Evolutionary conservation across 2,888 invertebrate genomes (phyloP), one percentile per base, ranked within the genome.

Genomic region (Mythimna lalbum): DNA sequence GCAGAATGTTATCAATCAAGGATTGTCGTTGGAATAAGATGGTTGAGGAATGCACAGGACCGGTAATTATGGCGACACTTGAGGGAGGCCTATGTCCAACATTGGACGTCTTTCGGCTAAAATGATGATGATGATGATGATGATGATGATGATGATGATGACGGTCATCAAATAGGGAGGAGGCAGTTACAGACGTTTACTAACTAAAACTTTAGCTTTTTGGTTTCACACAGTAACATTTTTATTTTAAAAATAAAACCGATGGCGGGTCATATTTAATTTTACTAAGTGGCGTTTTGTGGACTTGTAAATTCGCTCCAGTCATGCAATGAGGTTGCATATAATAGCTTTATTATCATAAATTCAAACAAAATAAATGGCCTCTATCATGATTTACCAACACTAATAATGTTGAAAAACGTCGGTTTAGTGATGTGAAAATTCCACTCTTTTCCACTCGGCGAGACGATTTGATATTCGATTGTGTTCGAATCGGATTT

Each of bases 261-360:
- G 19, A 65, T 69, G 63, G 56, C 27, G 59, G 61, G 59, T 65
- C 63, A 78, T 78, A 67, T 80, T 81, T 76, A 80, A 84, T 83
- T 85, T 84, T 82, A 84, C 81, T 79, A 82, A 84, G 63, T 76
- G 75, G 76, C 85, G 77, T 85, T 88, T 86, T 87, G 75, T 82
- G 63, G 69, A 80, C 86, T 87, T 89, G 84, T 90, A 89, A 93
- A 93, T 91, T 88, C 65, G 74, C 86, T 64, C 63, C 56, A 90
- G 92, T 90, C 94, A 94, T 93, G 94, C 93, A 80, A 94, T 87
- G 83, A 88, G 87, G 88, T 91, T 92, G 92, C 93, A 92, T 90
- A 89, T 91, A 92, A 93, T 90, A 83, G 85, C 90, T 92, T 87
- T 88, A 91, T 90, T 92, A 91, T 90, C 88, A 90, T 91, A 91